phyloP scores from a whole-genome alignment of 2,797 vertebrate genomes.

The Chelmon rostratus region DNA sequence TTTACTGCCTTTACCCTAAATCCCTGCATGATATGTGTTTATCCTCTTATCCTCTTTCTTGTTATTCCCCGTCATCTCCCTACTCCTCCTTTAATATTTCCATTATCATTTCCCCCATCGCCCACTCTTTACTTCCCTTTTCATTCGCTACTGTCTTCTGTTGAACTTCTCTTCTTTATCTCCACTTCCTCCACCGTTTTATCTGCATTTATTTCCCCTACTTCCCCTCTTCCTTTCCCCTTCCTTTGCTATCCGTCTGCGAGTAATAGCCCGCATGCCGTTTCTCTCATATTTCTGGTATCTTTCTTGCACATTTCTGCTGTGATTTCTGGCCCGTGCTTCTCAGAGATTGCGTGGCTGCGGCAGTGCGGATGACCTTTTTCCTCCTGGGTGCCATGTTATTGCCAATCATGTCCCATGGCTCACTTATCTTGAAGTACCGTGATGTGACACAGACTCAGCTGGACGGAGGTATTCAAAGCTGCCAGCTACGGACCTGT shows the following conservation, averaged over 20 bases:
- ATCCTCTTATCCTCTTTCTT: conserved; percentile 59
- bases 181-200: neutral
- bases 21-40: conserved; percentile 49
- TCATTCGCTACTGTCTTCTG: neutral
- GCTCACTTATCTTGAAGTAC: conserved; percentile 25
- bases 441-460: neutral
- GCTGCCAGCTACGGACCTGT: neutral
- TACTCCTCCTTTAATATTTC: conserved; percentile 29
- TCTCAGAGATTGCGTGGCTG: conserved; percentile 7
- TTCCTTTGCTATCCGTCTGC: neutral
- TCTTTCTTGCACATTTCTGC: neutral
- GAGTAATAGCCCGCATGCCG: conserved; percentile 10
- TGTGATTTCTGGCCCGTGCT: neutral
- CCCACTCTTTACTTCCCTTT: conserved; percentile 1
- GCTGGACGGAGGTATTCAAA: neutral
- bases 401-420: conserved; percentile 5
- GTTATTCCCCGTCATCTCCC: conserved; percentile 38
- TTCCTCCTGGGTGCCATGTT: conserved; percentile 15
- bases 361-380: conserved; percentile 21
- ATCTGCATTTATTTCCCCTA: neutral
- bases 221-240: neutral
- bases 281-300: neutral
- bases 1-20: conserved; percentile 49
- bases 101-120: conserved; percentile 1
- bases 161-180: neutral